Base-by-base conservation (phyloP, 2,113 vertebrate species). In the Forbesichthys agassizii region DNA sequence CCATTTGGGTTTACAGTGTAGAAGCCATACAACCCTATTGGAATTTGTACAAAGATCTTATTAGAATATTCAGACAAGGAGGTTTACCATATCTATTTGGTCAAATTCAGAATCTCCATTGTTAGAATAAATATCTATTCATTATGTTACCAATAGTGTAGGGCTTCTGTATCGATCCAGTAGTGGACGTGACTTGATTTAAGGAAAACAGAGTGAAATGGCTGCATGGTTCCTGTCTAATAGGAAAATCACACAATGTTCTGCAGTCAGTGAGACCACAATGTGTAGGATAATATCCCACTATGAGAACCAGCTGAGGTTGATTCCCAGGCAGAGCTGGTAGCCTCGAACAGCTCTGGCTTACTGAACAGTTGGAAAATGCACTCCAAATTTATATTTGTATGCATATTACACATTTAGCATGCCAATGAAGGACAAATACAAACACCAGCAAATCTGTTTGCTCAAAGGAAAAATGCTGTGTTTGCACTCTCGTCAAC, bases 231-330 rank as follows among this genome's bases (percentile, higher is more conserved):
- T 75, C 13, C 63, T 61, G 79, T 83, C 77, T 79, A 6, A 69
- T 68, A 73, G 75, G 66, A 80, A 85, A 84, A 86, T 86, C 79
- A 74, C 78, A 73, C 75, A 90, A 89, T 92, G 89, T 92, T 90
- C 89, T 90, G 83, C 68, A 79, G 71, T 68, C 51, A 79, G 69
- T 67, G 67, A 12, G 61, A 77, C 70, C 77, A 64, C 75, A 68
- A 73, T 61, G 69, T 74, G 74, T 66, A 33, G 52, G 55, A 84
- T 86, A 78, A 83, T 75, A 84, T 78, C 69, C 68, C 64, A 2
- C 42, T 74, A 84, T 89, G 73, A 70, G 54, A 73, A 75, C 76
- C 84, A 86, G 81, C 80, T 91, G 85, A 90, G 71, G 80, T 64
- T 69, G 65, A 85, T 82, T 85, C 77, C 53, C 66, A 42, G 71